Conservation (phyloP, 92 coral and sea anemone genomes). For the Muricea muricata region DNA sequence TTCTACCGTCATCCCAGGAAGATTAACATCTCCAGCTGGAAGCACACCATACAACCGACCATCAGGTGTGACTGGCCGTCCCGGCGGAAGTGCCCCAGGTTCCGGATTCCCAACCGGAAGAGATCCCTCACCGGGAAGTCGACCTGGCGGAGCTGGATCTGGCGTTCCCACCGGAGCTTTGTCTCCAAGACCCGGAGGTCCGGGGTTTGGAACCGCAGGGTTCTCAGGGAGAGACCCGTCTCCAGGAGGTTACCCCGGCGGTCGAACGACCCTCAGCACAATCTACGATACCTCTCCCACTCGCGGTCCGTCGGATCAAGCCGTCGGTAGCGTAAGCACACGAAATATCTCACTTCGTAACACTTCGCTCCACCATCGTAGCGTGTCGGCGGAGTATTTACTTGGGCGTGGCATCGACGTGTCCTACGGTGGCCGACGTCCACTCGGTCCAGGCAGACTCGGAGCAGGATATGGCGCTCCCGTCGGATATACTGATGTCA, state of each 20-base stretch:
- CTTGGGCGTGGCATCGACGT: neutral
- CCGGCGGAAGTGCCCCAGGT: neutral
- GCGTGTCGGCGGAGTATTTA: neutral
- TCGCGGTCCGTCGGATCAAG: neutral
- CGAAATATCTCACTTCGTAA: neutral
- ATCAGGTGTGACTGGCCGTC: neutral
- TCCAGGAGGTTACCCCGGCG: constrained; percentile 15
- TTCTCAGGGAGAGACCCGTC: neutral
- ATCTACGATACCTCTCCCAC: neutral
- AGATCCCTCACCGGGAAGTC: neutral
- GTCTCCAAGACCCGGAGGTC: neutral
- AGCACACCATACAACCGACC: constrained; percentile 9
- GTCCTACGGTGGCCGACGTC: neutral
- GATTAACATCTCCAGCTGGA: neutral
- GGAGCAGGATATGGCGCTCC: neutral
- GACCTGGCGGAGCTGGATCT: neutral
- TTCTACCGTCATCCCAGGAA: neutral
- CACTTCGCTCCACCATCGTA: neutral
- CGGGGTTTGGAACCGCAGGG: neutral
- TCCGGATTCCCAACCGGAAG: neutral
- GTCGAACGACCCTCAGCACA: neutral
- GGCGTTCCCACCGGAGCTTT: neutral
- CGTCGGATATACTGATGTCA: neutral
- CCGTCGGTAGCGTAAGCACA: neutral
- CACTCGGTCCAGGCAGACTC: neutral